Evolutionary conservation across 2,113 vertebrate genomes (phyloP).

Genomic region (Nesospiza acunhae): DNA sequence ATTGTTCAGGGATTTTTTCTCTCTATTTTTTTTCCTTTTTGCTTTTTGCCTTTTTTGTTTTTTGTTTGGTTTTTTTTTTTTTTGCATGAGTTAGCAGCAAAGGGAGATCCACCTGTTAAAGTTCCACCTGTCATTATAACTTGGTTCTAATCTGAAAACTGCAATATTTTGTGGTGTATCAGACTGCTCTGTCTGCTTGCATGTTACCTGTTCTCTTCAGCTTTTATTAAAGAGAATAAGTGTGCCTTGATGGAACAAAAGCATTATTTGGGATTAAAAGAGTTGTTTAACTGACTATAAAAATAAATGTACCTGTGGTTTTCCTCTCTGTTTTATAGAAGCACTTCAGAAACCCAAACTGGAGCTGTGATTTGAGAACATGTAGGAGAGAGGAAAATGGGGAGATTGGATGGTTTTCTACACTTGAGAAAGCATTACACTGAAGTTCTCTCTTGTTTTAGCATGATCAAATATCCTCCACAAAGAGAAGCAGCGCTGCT

Average conservation of each 20-base stretch:
- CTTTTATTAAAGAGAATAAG: background rate
- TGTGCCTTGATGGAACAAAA: background rate
- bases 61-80: background rate
- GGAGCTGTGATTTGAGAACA: background rate
- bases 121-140: background rate
- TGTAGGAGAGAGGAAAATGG: background rate
- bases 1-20: background rate
- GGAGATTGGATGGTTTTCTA: background rate
- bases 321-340: background rate
- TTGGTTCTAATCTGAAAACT: background rate
- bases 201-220: background rate
- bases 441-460: background rate
- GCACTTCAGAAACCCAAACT: background rate
- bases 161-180: background rate
- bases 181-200: background rate
- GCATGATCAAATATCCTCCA: background rate
- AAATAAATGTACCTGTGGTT: background rate
- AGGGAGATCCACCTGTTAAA: background rate
- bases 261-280: background rate
- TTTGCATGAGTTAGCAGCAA: background rate
- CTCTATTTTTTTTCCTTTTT: rapidly evolving
- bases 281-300: background rate
- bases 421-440: background rate
- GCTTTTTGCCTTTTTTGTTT: background rate
- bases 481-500: background rate